These are phyloP conservation scores for Pluvialis apricaria DNA, from an alignment of 2,113 vertebrate species.

Conservation along the genomic window DNA sequence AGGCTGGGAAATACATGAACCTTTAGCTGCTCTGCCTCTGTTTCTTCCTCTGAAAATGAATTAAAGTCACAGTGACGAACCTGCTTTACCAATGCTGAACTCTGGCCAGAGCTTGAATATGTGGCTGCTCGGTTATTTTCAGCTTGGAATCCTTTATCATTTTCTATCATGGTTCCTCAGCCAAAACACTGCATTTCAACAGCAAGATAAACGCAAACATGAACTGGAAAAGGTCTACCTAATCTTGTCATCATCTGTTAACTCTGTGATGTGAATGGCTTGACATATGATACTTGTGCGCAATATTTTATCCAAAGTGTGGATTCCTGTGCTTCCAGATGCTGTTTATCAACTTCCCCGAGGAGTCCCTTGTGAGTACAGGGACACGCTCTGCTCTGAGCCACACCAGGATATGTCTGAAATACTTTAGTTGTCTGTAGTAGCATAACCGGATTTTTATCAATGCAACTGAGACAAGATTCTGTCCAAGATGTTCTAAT, in stretches of 20 bases:
- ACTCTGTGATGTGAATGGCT: background rate
- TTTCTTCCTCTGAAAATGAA: background rate
- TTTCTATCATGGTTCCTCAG: background rate
- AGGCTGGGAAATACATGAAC: background rate
- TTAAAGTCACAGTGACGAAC: background rate
- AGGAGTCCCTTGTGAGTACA: background rate
- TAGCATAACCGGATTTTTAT: constrained; percentile 41
- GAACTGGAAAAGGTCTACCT: background rate
- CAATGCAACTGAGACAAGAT: background rate
- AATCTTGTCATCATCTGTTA: background rate
- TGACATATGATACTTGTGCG: background rate
- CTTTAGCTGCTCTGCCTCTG: background rate
- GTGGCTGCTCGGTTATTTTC: background rate
- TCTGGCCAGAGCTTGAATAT: background rate
- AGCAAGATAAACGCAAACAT: background rate
- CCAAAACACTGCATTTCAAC: background rate
- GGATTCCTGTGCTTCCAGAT: constrained; percentile 1
- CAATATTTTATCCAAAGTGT: background rate
- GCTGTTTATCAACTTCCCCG: background rate
- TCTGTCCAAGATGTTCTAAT: constrained; percentile 37
- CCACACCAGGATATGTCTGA: background rate
- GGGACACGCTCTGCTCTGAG: background rate
- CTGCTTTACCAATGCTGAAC: background rate
- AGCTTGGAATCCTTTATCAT: background rate
- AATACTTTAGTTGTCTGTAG: background rate